Evolutionary conservation across 1,140 invertebrate species (phyloP).

Genomic region (Drosophila erecta): DNA sequence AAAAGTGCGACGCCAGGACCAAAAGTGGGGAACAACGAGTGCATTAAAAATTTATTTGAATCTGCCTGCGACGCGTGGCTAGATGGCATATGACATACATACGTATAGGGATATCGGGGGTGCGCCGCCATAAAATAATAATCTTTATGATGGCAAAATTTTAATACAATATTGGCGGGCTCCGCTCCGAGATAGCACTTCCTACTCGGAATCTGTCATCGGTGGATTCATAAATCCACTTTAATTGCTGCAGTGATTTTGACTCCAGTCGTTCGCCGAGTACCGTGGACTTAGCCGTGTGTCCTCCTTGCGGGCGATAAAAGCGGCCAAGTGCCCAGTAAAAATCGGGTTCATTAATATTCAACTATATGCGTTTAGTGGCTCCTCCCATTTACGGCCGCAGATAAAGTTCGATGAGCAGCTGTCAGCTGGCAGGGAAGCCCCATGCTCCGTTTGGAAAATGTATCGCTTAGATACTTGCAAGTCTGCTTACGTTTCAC

Average conservation of each 20-base stretch:
- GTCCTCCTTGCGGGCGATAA: conserved; percentile 52
- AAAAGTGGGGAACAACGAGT: conserved; percentile 49
- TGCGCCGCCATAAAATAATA: conserved; percentile 74
- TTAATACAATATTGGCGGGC: conserved; percentile 75
- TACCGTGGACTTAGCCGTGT: conserved; percentile 54
- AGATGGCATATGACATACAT: conserved; percentile 8
- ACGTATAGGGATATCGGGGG: background rate
- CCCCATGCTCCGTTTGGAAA: background rate
- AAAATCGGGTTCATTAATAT: conserved; percentile 76
- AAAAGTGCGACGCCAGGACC: conserved; percentile 75
- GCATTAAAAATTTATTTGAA: conserved; percentile 83
- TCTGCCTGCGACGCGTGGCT: conserved; percentile 76
- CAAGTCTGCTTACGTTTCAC: no score
- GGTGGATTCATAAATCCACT: conserved; percentile 76
- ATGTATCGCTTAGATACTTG: no score
- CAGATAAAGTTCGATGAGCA: conserved; percentile 52
- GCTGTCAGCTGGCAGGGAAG: conserved; percentile 14
- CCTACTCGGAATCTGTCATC: conserved; percentile 57
- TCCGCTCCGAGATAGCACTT: conserved; percentile 25
- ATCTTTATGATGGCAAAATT: conserved; percentile 82
- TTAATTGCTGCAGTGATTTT: conserved; percentile 79
- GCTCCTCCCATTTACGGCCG: conserved; percentile 57
- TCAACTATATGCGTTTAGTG: conserved; percentile 65
- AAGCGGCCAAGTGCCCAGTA: conserved; percentile 66
- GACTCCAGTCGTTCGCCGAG: conserved; percentile 32